A percentile compares a stretch with the other conserved stretches of the same genome.
Conservation (phyloP, 2,113 vertebrate genomes). For the Vimba vimba region DNA sequence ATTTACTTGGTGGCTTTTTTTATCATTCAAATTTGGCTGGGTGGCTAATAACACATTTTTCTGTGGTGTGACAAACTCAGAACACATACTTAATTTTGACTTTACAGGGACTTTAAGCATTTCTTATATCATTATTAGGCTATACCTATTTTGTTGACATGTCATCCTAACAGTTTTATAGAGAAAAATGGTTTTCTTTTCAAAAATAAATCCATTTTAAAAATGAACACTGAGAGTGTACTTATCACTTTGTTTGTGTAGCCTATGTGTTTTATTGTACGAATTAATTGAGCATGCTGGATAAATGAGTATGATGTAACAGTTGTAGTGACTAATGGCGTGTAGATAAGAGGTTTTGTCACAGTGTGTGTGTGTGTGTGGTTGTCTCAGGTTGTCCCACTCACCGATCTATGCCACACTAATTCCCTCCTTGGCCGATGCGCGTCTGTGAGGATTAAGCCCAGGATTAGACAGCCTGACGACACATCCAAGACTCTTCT, state of each 20-base stretch:
- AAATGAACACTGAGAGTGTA: not conserved
- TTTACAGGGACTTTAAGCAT: not conserved
- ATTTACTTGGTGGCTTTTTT: too few relatives aligned
- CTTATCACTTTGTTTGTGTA: not conserved
- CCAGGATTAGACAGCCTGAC: constrained; percentile 52
- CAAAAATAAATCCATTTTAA: not conserved
- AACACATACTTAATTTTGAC: too few relatives aligned
- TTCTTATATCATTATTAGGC: too few relatives aligned
- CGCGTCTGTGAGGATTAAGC: constrained; percentile 51
- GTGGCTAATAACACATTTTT: too few relatives aligned
- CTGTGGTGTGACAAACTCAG: too few relatives aligned
- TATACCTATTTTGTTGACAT: not conserved
- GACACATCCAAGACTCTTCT: constrained; percentile 13
- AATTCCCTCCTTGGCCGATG: constrained; percentile 57
- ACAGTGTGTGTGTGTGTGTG: not conserved
- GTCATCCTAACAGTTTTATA: not conserved
- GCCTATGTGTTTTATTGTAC: not conserved
- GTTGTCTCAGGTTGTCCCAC: constrained; percentile 5
- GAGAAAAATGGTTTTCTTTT: not conserved
- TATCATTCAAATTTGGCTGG: too few relatives aligned
- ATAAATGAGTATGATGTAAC: not conserved
- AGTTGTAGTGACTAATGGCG: constrained; percentile 11
- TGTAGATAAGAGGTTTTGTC: not conserved
- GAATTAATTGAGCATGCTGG: not conserved
- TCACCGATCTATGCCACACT: constrained; percentile 41